Evolutionary conservation across 1,140 invertebrate species (phyloP).

Genomic region (Bombus haemorrhoidalis): DNA sequence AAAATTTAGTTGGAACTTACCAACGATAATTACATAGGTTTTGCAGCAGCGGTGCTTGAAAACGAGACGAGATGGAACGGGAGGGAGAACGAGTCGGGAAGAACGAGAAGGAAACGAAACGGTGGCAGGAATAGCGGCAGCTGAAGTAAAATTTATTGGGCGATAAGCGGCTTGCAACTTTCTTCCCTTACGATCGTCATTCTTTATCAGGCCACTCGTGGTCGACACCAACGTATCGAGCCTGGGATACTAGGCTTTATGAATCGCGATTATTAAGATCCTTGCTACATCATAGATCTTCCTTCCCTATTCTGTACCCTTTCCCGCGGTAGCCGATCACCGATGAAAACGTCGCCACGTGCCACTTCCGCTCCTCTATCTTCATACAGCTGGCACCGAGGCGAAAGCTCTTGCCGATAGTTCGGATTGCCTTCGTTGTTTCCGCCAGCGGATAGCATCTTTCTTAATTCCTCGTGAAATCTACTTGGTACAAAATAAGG

Average conservation of each 20-base stretch:
- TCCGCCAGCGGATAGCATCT: background rate
- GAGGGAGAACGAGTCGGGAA: constrained; percentile 9
- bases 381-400: constrained; percentile 33
- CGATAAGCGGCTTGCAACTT: constrained; percentile 76
- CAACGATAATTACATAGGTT: constrained; percentile 75
- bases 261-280: constrained; percentile 70
- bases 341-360: constrained; percentile 54
- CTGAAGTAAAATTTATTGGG: constrained; percentile 77
- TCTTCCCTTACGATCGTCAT: constrained; percentile 73
- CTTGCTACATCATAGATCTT: constrained; percentile 66
- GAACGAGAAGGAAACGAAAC: constrained; percentile 27
- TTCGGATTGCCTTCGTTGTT: constrained; percentile 19
- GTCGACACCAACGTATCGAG: constrained; percentile 68
- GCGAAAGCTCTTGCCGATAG: constrained; percentile 11
- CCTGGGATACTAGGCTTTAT: constrained; percentile 65
- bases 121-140: constrained; percentile 54
- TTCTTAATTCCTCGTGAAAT: background rate
- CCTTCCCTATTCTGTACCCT: background rate
- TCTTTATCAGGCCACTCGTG: constrained; percentile 72
- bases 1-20: constrained; percentile 76
- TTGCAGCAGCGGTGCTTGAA: constrained; percentile 51
- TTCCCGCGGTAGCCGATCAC: constrained; percentile 17
- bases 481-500: background rate
- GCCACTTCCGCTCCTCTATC: constrained; percentile 44
- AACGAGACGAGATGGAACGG: constrained; percentile 42